Base-by-base conservation (phyloP, 2,888 invertebrate species). In the Thymelicus acteon region DNA sequence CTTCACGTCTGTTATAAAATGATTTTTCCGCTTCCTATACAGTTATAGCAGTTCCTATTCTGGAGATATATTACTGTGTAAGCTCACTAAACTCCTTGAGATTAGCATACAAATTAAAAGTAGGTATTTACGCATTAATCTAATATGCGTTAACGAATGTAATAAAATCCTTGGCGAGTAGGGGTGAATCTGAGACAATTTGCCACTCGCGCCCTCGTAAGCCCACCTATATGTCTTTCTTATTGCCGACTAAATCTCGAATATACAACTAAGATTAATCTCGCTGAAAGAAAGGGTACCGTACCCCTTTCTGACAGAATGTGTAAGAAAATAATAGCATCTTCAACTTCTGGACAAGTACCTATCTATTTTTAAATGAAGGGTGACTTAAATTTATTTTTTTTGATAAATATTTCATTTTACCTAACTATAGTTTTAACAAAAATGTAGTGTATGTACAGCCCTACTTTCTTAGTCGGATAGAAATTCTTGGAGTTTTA, bases 231-330 rank as follows among this genome's bases (percentile, higher is more conserved):
- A 89, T 85, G 85, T 93, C 93, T 93, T 93, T 92, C 93, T 93
- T 93, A 93, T 91, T 89, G 92, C 90, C 87, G 87, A 84, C 91
- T 91, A 91, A 92, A 93, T 92, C 92, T 92, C 89, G 87, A 91
- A 93, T 91, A 92, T 92, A 93, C 93, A 93, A 92, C 91, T 90
- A 88, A 92, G 92, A 93, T 93, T 93, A 93, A 92, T 92, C 89
- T 85, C 79, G 92, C 73, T 86, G 91, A 93, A 93, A 92, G 92
- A 92, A 92, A 92, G 92, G 92, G 93, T 89, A 82, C 78, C 80
- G 79, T 83, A 86, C 85, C 87, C 90, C 90, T 88, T 89, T 87
- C 62, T 65, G 67, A 74, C 72, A 65, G 67, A 24, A 54, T 52
- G 47, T 60, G n/a, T 47, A 63, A 39, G 24, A 19, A 54, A 15